These are phyloP conservation scores for Drosophila arizonae DNA, from an alignment of 1,140 invertebrate species.

Conservation along the genomic window DNA sequence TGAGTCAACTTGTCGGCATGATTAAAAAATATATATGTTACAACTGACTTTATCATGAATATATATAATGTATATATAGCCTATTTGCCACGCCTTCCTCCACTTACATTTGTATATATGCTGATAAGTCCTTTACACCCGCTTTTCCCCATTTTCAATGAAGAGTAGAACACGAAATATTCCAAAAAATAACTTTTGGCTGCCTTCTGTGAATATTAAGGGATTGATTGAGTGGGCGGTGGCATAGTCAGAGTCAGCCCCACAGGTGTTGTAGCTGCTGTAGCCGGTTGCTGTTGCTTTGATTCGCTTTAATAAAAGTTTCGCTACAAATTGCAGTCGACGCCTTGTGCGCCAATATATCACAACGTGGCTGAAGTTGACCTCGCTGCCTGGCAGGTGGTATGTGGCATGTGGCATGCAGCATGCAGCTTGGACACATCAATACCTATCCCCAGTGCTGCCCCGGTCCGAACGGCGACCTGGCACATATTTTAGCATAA, in stretches of 20 bases:
- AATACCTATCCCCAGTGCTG: neutral
- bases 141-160: too few relatives aligned
- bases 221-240: too few relatives aligned
- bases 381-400: conserved; percentile 12
- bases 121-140: too few relatives aligned
- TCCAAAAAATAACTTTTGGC: too few relatives aligned
- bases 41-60: too few relatives aligned
- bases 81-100: too few relatives aligned
- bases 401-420: neutral
- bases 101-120: too few relatives aligned
- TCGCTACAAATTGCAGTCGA: conserved; percentile 58
- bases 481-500: conserved; percentile 58
- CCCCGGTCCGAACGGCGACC: conserved; percentile 23
- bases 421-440: neutral
- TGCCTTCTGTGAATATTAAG: too few relatives aligned
- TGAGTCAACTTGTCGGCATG: too few relatives aligned
- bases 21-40: too few relatives aligned
- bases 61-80: too few relatives aligned
- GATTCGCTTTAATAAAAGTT: conserved; percentile 54
- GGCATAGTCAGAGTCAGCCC: too few relatives aligned
- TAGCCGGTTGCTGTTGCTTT: neutral
- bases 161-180: neutral
- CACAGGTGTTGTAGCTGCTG: neutral
- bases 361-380: conserved; percentile 26
- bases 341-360: conserved; percentile 52